phyloP scores from a whole-genome alignment of 2,797 vertebrate genomes.

The Ciconia nigra region DNA sequence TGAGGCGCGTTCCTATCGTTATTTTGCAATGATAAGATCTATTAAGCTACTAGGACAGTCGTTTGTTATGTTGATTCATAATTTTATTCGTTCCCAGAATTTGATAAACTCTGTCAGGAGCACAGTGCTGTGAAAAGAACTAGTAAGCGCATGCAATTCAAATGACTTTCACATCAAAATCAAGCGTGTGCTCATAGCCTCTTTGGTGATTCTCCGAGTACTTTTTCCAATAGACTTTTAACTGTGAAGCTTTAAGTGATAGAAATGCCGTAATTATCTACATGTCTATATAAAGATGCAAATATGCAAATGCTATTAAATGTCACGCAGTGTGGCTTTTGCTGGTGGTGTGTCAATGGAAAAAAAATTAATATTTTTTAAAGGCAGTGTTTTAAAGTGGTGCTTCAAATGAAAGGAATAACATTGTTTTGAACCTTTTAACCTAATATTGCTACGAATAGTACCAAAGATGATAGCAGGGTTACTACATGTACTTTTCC shows the following conservation, averaged over 20 bases:
- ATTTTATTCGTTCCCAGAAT: not conserved
- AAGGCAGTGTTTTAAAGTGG: not conserved
- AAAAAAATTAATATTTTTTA: not conserved
- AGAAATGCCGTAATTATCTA: not conserved
- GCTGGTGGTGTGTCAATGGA: not conserved
- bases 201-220: not conserved
- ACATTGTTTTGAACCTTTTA: not conserved
- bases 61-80: slow-evolving; percentile 30
- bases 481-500: not conserved
- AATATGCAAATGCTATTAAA: not conserved
- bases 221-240: not conserved
- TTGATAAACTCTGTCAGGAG: not conserved
- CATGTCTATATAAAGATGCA: not conserved
- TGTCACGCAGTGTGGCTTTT: not conserved
- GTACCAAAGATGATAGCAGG: not conserved
- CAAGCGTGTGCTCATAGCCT: not conserved
- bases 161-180: not conserved
- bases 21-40: slow-evolving; percentile 43
- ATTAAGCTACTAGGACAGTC: not conserved
- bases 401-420: not conserved
- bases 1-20: slow-evolving; percentile 46
- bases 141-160: not conserved
- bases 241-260: not conserved
- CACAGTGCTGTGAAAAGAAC: not conserved
- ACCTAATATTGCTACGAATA: not conserved